These are phyloP conservation scores for Ispidina lecontei DNA, from an alignment of 2,797 vertebrate genomes.

Conservation along the genomic window DNA sequence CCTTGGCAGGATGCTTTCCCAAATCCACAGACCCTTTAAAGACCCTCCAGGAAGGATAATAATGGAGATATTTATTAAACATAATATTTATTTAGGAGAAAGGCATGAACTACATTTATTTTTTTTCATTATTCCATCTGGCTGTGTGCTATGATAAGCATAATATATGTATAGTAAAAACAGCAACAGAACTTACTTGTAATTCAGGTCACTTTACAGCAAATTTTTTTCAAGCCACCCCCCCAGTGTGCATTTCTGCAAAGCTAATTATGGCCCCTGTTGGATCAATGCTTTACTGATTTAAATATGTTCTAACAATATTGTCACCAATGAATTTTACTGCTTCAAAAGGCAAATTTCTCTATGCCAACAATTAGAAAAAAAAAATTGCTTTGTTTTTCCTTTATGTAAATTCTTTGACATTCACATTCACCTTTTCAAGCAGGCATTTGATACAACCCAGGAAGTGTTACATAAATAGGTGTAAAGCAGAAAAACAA, in stretches of 20 bases:
- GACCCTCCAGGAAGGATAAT: background rate
- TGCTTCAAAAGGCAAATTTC: slow-evolving; percentile 33
- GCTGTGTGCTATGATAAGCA: background rate
- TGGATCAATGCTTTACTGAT: slow-evolving; percentile 35
- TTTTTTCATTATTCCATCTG: background rate
- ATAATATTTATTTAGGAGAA: background rate
- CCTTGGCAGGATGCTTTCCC: background rate
- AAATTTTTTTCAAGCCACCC: background rate
- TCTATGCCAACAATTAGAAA: slow-evolving; percentile 18
- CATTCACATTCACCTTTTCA: slow-evolving; percentile 41
- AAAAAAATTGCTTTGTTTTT: slow-evolving; percentile 21
- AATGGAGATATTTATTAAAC: background rate
- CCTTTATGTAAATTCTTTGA: slow-evolving; percentile 33
- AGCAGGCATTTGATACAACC: background rate
- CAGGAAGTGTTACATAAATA: background rate
- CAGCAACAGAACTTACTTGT: background rate
- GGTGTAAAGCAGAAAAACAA: background rate
- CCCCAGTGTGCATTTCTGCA: background rate
- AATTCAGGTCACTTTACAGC: slow-evolving; percentile 6
- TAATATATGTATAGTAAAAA: background rate
- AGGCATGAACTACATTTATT: too few species aligned
- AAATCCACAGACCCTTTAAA: background rate
- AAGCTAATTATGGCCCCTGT: slow-evolving; percentile 14
- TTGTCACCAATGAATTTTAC: slow-evolving; percentile 42
- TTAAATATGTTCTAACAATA: slow-evolving; percentile 51